Evolutionary conservation across 1,140 invertebrate genomes (phyloP).

Genomic region (Meteorus sp.): DNA sequence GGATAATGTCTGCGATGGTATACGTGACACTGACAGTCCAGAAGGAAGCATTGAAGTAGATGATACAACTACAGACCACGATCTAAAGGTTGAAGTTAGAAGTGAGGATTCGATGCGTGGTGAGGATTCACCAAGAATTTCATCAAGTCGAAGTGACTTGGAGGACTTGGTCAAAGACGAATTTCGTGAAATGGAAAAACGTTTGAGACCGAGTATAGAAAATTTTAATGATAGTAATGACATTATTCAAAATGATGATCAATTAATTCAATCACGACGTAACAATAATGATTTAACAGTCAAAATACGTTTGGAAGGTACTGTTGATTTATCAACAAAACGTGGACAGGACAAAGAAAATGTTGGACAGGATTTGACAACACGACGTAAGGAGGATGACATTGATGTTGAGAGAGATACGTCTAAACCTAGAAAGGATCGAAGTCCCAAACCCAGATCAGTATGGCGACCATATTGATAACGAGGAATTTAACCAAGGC

Average conservation of each 20-base stretch:
- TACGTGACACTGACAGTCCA: conserved; percentile 45
- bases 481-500: background rate
- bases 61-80: conserved; percentile 46
- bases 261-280: conserved; percentile 26
- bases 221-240: conserved; percentile 49
- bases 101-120: conserved; percentile 51
- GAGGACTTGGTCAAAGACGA: conserved; percentile 37
- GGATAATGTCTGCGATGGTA: conserved; percentile 33
- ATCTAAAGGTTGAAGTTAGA: conserved; percentile 34
- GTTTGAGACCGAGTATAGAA: conserved; percentile 46
- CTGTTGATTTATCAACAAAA: conserved; percentile 53
- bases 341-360: conserved; percentile 52
- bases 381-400: conserved; percentile 47
- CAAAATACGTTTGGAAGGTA: conserved; percentile 51
- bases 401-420: conserved; percentile 42
- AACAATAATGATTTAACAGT: conserved; percentile 48
- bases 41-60: conserved; percentile 57
- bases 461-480: conserved; percentile 57
- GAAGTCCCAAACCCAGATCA: conserved; percentile 54
- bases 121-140: conserved; percentile 45
- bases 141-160: conserved; percentile 41
- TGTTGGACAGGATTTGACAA: conserved; percentile 53
- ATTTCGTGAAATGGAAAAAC: conserved; percentile 39
- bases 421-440: conserved; percentile 44
- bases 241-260: conserved; percentile 36